These are phyloP conservation scores for Apamea crenata DNA, from an alignment of 2,888 invertebrate species.

Conservation along the genomic window DNA sequence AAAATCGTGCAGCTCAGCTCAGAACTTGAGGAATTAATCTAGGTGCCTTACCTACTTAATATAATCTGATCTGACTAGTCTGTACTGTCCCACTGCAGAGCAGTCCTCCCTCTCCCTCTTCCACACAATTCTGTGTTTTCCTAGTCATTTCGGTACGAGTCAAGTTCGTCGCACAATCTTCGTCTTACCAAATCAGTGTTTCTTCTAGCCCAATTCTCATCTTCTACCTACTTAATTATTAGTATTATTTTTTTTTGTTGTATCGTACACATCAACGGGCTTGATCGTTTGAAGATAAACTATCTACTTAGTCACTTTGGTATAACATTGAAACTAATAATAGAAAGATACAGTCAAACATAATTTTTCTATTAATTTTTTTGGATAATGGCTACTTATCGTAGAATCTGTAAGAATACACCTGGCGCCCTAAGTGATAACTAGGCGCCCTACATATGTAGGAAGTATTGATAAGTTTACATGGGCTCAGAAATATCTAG, in stretches of 20 bases:
- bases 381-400: constrained; percentile 39
- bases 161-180: background rate
- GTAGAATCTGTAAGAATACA: constrained; percentile 23
- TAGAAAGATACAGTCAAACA: constrained; percentile 48
- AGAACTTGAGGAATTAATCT: background rate
- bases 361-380: constrained; percentile 41
- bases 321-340: constrained; percentile 18
- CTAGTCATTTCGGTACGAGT: background rate
- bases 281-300: constrained; percentile 15
- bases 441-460: constrained; percentile 41
- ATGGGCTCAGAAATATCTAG: constrained; percentile 4
- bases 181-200: background rate
- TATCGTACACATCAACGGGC: constrained; percentile 11
- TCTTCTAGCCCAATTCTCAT: background rate
- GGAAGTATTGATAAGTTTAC: constrained; percentile 36
- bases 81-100: too few relatives aligned
- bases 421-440: constrained; percentile 30
- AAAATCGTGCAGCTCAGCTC: too few relatives aligned
- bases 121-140: background rate
- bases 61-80: background rate
- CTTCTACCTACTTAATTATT: background rate
- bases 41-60: background rate
- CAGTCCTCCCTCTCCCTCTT: too few relatives aligned
- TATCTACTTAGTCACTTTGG: background rate
- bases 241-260: constrained; percentile 1